These are phyloP conservation scores for Actenoides hombroni DNA, from an alignment of 2,113 vertebrate genomes.

Conservation along the genomic window DNA sequence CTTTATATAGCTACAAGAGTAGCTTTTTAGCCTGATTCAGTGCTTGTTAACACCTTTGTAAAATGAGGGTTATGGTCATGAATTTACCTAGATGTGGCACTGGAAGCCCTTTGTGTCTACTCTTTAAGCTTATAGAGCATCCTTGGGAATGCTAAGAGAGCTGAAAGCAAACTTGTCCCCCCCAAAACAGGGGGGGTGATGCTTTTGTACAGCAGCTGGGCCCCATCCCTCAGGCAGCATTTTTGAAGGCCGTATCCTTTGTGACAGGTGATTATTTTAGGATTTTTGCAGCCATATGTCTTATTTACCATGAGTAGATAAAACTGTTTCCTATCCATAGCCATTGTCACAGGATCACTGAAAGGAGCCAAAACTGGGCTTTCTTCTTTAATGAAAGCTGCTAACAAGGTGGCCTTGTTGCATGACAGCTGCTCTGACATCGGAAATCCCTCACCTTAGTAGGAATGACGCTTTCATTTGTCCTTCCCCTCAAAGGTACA, in stretches of 20 bases:
- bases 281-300: rapidly evolving
- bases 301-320: neutral
- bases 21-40: neutral
- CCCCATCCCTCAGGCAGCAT: neutral
- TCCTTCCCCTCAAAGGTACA: neutral
- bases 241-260: neutral
- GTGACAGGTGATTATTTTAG: neutral
- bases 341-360: rapidly evolving
- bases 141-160: neutral
- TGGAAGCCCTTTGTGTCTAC: neutral
- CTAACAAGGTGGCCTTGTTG: neutral
- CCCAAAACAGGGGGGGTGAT: rapidly evolving
- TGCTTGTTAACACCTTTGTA: neutral
- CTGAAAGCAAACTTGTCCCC: neutral
- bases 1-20: neutral
- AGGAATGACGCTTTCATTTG: neutral
- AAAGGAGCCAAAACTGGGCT: neutral
- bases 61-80: neutral
- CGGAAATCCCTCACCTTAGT: neutral
- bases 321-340: rapidly evolving
- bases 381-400: neutral
- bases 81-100: neutral
- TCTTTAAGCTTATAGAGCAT: neutral
- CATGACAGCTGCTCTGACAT: rapidly evolving
- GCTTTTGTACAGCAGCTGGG: rapidly evolving